Conservation (phyloP, 1,140 invertebrate genomes). For the Pseudomyrmex flavicornis region DNA sequence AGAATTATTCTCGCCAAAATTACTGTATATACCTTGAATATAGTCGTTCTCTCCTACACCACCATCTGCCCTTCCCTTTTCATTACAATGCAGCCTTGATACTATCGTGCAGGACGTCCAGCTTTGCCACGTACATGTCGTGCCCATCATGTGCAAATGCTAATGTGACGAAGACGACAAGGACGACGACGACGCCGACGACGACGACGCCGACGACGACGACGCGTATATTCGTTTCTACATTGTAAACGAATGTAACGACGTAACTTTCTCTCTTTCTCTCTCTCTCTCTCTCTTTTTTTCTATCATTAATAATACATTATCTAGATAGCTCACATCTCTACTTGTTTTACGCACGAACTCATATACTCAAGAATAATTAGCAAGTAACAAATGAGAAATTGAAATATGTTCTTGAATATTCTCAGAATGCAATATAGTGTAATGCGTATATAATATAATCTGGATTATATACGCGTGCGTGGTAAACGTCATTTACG, state of each 20-base stretch:
- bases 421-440: conserved; percentile 5
- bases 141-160: conserved; percentile 61
- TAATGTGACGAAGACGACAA: conserved; percentile 28
- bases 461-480: conserved; percentile 30
- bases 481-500: conserved; percentile 46
- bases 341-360: conserved; percentile 19
- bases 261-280: conserved; percentile 38
- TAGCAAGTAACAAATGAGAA: conserved; percentile 20
- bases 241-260: conserved; percentile 21
- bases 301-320: conserved; percentile 22
- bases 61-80: conserved; percentile 40
- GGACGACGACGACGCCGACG: conserved; percentile 2
- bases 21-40: conserved; percentile 70
- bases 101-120: conserved; percentile 69
- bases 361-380: conserved; percentile 14
- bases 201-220: conserved; percentile 16
- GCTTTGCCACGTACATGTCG: conserved; percentile 44
- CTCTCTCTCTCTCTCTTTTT: conserved; percentile 6
- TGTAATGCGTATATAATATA: conserved; percentile 31
- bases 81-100: conserved; percentile 76
- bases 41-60: conserved; percentile 55
- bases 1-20: conserved; percentile 75
- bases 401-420: conserved; percentile 34
- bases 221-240: conserved; percentile 12
- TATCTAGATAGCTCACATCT: conserved; percentile 3